Percentiles rank a stretch among this genome's conserved stretches.
Evolutionary conservation across 2,113 vertebrate genomes (phyloP).

Genomic region (Panthera uncia): DNA sequence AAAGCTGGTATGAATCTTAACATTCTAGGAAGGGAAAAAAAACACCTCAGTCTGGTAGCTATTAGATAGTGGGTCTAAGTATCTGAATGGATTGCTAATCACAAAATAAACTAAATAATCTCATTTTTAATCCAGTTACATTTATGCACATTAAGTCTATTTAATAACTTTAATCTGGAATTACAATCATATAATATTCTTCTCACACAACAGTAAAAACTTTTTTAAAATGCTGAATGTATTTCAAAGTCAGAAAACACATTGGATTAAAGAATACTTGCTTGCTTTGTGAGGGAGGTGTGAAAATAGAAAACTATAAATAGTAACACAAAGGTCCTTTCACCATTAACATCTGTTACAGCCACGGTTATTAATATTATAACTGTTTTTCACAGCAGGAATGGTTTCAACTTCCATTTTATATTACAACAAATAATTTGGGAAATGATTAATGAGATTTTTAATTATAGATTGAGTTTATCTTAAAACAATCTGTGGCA

Average conservation of each 20-base stretch:
- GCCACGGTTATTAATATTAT: conserved; percentile 16
- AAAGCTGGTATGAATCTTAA: neutral
- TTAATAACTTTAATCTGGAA: neutral
- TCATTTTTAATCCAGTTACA: neutral
- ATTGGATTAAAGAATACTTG: neutral
- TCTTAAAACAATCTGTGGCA: conserved; percentile 66
- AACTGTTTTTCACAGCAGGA: conserved; percentile 42
- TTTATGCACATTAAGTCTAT: neutral
- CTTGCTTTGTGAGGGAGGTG: neutral
- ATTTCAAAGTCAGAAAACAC: neutral
- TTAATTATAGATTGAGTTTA: conserved; percentile 72
- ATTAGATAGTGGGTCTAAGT: neutral
- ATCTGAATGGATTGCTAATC: neutral
- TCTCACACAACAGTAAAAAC: neutral
- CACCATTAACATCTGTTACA: conserved; percentile 37
- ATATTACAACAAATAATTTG: conserved; percentile 68
- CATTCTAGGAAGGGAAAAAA: neutral
- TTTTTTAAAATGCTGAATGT: neutral
- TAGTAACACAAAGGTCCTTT: neutral
- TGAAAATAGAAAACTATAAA: conserved; percentile 22
- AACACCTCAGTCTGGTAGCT: neutral
- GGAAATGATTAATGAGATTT: conserved; percentile 74
- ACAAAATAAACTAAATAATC: neutral
- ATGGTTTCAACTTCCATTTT: conserved; percentile 47
- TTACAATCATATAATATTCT: neutral